These are phyloP conservation scores for Ornithoptera alexandrae DNA, from an alignment of 2,888 invertebrate species.

Conservation along the genomic window DNA sequence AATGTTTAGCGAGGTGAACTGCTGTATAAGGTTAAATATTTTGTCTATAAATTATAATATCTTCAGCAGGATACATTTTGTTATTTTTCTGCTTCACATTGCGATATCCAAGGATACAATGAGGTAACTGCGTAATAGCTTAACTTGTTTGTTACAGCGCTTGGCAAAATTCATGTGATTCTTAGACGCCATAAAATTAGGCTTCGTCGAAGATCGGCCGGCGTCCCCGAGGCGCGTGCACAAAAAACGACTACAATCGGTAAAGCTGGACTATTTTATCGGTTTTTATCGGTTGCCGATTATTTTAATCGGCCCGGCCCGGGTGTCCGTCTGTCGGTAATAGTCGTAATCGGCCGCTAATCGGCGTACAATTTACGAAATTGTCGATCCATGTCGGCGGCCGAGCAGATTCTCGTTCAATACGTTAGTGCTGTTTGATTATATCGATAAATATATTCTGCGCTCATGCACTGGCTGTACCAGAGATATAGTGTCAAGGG, in stretches of 20 bases:
- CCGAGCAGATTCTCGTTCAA: slow-evolving; percentile 62
- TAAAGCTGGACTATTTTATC: slow-evolving; percentile 67
- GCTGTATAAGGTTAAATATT: too few relatives aligned
- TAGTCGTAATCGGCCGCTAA: slow-evolving; percentile 78
- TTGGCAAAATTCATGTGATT: slow-evolving; percentile 7
- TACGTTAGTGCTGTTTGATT: slow-evolving; percentile 55
- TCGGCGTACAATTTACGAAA: slow-evolving; percentile 79
- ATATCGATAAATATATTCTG: slow-evolving; percentile 49
- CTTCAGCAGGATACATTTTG: too few relatives aligned
- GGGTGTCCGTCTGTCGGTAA: slow-evolving; percentile 78
- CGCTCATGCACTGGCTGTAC: not conserved
- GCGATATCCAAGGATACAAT: not conserved
- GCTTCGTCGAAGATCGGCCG: slow-evolving; percentile 11
- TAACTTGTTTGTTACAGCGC: not conserved
- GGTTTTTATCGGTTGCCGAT: slow-evolving; percentile 76
- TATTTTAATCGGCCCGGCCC: slow-evolving; percentile 75
- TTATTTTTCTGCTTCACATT: not conserved
- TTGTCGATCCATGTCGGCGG: slow-evolving; percentile 78
- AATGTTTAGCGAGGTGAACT: too few relatives aligned
- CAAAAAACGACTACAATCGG: slow-evolving; percentile 60
- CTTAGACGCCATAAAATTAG: slow-evolving; percentile 15
- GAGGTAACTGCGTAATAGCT: not conserved
- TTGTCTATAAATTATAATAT: too few relatives aligned
- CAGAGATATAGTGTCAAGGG: too few relatives aligned
- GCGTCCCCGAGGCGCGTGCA: slow-evolving; percentile 41